Percentiles rank a stretch among this genome's conserved stretches.
Conservation (phyloP, 2,888 invertebrate genomes). For the Doris montereyensis region DNA sequence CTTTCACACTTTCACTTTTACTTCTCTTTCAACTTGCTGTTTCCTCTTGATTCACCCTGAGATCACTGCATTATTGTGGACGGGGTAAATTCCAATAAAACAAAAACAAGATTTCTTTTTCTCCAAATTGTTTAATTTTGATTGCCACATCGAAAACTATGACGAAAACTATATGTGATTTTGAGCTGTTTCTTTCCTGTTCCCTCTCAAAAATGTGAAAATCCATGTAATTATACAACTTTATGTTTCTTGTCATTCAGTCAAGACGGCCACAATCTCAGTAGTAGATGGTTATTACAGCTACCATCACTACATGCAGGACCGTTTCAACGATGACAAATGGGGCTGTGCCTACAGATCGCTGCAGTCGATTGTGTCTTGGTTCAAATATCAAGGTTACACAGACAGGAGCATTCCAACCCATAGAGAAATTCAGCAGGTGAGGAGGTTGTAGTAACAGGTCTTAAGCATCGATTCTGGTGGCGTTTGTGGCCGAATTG, state of each 20-base stretch:
- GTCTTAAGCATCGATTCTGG: too few relatives aligned
- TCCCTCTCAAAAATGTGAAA: background rate
- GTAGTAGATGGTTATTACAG: constrained; percentile 86
- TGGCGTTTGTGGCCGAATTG: too few relatives aligned
- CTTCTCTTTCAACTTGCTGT: too few relatives aligned
- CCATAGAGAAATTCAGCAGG: constrained; percentile 83
- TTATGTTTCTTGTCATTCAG: constrained; percentile 44
- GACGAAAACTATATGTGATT: background rate
- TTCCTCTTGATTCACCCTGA: too few relatives aligned
- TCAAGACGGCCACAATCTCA: constrained; percentile 60
- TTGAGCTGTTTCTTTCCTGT: background rate
- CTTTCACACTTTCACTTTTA: too few relatives aligned
- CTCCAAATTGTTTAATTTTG: too few relatives aligned
- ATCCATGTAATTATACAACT: background rate
- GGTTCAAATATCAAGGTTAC: constrained; percentile 81
- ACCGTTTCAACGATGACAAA: constrained; percentile 93
- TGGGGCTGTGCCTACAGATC: constrained; percentile 99
- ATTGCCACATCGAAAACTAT: too few relatives aligned
- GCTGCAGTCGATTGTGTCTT: constrained; percentile 95
- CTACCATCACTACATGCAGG: constrained; percentile 95
- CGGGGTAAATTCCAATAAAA: too few relatives aligned
- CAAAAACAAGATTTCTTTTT: too few relatives aligned
- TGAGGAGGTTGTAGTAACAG: constrained; percentile 45
- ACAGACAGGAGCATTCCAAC: constrained; percentile 81
- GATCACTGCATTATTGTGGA: too few relatives aligned